Conservation (phyloP, 2,888 invertebrate genomes). For the Zygothrica quintamaculata region DNA sequence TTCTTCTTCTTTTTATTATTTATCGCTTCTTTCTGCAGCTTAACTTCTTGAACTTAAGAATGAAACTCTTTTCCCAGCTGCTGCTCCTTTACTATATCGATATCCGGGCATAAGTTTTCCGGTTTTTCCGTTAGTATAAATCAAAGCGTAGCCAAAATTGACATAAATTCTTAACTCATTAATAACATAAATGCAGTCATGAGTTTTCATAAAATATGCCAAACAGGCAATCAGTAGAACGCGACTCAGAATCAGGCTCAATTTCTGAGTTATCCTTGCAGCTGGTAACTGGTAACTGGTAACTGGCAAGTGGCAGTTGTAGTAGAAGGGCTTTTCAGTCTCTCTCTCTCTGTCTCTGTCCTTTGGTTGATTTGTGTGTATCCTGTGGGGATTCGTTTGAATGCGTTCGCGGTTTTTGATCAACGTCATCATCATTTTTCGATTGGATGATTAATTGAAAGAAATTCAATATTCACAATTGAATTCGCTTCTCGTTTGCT, state of each 20-base stretch:
- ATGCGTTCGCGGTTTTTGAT: slow-evolving; percentile 60
- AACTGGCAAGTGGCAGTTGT: too few species aligned
- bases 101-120: slow-evolving; percentile 6
- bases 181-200: slow-evolving; percentile 57
- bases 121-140: slow-evolving; percentile 31
- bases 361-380: slow-evolving; percentile 45
- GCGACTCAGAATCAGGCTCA: slow-evolving; percentile 1
- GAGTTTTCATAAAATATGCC: slow-evolving; percentile 30
- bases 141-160: slow-evolving; percentile 44
- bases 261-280: too few species aligned
- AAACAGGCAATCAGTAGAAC: slow-evolving; percentile 12
- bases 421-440: slow-evolving; percentile 61
- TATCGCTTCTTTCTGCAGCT: too few species aligned
- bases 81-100: too few species aligned
- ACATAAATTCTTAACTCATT: slow-evolving; percentile 62
- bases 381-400: slow-evolving; percentile 30
- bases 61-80: too few species aligned
- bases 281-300: too few species aligned
- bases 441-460: slow-evolving; percentile 68
- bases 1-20: too few species aligned
- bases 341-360: slow-evolving; percentile 2
- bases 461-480: slow-evolving; percentile 74
- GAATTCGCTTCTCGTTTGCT: slow-evolving; percentile 30
- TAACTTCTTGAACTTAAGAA: too few species aligned
- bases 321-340: too few species aligned